Evolutionary conservation across 2,797 vertebrate genomes (phyloP).

Genomic region (Carcharodon carcharias): DNA sequence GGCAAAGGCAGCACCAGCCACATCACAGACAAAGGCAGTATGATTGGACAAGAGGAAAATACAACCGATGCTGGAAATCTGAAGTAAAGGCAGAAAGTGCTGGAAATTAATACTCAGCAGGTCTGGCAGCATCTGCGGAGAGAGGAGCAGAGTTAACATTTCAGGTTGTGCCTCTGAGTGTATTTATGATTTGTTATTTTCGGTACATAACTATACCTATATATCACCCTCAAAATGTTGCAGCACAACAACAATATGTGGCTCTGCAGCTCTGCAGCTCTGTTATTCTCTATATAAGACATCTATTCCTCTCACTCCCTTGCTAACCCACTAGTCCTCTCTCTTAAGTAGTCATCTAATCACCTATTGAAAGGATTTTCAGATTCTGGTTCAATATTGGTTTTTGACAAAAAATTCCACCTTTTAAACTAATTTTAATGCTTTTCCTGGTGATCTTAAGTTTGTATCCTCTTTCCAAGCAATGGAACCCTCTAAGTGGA

Average conservation of each 20-base stretch:
- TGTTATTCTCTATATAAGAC: background rate
- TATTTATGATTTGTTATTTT: background rate
- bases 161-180: no score
- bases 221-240: background rate
- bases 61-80: no score
- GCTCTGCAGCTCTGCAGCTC: background rate
- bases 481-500: background rate
- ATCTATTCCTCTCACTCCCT: background rate
- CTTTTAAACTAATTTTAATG: background rate
- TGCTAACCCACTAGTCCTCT: background rate
- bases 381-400: background rate
- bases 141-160: no score
- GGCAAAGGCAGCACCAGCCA: background rate
- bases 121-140: no score
- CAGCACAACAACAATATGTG: background rate
- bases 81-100: no score
- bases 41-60: background rate
- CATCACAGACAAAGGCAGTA: background rate
- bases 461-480: background rate
- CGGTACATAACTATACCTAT: background rate
- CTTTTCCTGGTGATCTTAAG: background rate
- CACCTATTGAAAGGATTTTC: background rate
- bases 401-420: background rate
- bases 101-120: no score
- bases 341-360: background rate